Conservation (phyloP, 2,113 vertebrate genomes). For the Polypterus bichir region DNA sequence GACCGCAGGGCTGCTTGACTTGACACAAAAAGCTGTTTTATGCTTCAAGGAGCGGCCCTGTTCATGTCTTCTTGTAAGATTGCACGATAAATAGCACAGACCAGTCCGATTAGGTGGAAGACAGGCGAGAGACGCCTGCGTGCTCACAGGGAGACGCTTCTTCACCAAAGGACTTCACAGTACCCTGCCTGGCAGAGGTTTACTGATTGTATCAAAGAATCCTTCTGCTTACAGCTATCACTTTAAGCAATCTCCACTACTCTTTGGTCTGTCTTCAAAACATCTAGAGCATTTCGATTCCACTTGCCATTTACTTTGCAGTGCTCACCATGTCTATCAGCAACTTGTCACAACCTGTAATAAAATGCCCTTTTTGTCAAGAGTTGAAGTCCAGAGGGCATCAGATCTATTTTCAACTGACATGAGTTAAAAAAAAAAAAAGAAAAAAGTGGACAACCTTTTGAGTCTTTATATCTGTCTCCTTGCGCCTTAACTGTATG, state of each 20-base stretch:
- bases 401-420: slow-evolving; percentile 54
- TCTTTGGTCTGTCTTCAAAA: slow-evolving; percentile 46
- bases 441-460: slow-evolving; percentile 17
- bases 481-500: too few species aligned
- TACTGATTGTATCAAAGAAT: slow-evolving; percentile 36
- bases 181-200: slow-evolving; percentile 35
- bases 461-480: slow-evolving; percentile 6
- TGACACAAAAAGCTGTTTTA: too few species aligned
- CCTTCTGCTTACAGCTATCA: slow-evolving; percentile 46
- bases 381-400: slow-evolving; percentile 53
- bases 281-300: slow-evolving; percentile 37
- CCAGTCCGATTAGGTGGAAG: slow-evolving; percentile 18
- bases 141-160: background rate
- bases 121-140: background rate
- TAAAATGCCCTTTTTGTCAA: slow-evolving; percentile 45
- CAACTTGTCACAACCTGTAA: slow-evolving; percentile 61
- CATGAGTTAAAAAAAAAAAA: slow-evolving; percentile 25
- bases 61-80: too few species aligned
- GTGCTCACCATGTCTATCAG: slow-evolving; percentile 43
- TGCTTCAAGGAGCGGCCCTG: too few species aligned
- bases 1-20: too few species aligned
- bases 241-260: slow-evolving; percentile 44
- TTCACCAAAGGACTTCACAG: slow-evolving; percentile 4
- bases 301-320: slow-evolving; percentile 41
- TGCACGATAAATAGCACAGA: too few species aligned